A percentile compares a stretch with the other conserved stretches of the same genome.
Evolutionary conservation across 64 coral and sea anemone species (phyloP).

Genomic region (Porites lutea): DNA sequence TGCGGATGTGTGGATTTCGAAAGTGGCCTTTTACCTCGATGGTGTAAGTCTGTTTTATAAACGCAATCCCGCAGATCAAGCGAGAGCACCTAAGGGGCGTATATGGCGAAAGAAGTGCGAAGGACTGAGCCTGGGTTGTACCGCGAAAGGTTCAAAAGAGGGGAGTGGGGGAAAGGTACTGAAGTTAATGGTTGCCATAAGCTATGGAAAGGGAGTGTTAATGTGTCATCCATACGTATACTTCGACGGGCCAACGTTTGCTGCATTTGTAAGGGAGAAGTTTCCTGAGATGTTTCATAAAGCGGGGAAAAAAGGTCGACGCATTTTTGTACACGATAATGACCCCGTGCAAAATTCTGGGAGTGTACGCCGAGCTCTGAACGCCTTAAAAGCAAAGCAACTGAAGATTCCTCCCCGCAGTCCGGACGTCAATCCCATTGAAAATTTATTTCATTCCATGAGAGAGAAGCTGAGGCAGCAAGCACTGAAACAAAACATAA

Average conservation of each 20-base stretch:
- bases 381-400: background rate
- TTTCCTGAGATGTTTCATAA: background rate
- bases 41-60: no score
- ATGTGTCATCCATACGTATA: constrained; percentile 23
- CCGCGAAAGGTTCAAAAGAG: no score
- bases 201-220: constrained; percentile 22
- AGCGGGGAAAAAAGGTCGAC: background rate
- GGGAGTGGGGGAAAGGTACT: no score
- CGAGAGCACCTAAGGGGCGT: no score
- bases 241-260: constrained; percentile 19
- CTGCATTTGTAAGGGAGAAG: background rate
- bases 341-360: background rate
- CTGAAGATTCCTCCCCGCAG: constrained; percentile 4
- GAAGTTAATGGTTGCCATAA: constrained; percentile 39
- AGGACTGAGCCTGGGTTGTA: no score
- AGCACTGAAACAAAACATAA: no score
- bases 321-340: background rate
- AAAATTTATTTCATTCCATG: constrained; percentile 32
- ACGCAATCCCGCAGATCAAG: no score
- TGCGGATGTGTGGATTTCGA: no score
- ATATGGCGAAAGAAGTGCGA: no score
- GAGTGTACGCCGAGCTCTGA: background rate
- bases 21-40: no score
- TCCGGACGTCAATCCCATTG: constrained; percentile 4
- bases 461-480: background rate